phyloP scores from a whole-genome alignment of 2,113 vertebrate genomes.

The Orycteropus afer region DNA sequence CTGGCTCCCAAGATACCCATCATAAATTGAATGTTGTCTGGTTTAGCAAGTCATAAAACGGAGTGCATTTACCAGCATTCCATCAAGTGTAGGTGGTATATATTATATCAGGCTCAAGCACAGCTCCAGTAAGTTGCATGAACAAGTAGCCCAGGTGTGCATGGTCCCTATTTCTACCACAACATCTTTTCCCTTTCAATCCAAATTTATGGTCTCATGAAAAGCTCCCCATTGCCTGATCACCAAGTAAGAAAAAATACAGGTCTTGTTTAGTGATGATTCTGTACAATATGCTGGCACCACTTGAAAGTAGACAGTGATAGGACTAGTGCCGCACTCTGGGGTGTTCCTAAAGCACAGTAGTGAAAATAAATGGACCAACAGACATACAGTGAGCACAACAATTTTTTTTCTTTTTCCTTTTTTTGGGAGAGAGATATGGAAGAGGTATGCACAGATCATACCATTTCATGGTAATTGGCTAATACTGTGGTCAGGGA shows the following conservation, averaged over 20 bases:
- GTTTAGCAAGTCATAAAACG: not conserved
- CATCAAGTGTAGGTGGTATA: not conserved
- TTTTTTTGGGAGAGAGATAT: not conserved
- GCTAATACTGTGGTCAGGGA: not conserved
- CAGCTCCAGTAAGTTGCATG: not conserved
- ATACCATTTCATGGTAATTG: not conserved
- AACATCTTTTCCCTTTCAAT: not conserved
- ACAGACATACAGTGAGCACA: not conserved
- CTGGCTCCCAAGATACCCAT: not conserved
- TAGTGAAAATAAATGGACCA: not conserved
- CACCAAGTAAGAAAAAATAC: not conserved
- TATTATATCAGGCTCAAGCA: not conserved
- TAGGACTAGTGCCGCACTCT: not conserved
- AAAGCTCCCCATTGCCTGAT: not conserved
- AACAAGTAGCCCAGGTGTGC: not conserved
- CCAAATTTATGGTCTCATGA: not conserved
- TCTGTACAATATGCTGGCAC: no score
- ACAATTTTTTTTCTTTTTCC: not conserved
- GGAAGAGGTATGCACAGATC: not conserved
- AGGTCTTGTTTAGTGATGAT: not conserved
- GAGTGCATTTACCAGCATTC: not conserved
- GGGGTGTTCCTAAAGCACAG: not conserved
- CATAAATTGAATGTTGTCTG: no score
- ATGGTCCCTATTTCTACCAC: not conserved
- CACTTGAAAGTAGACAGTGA: not conserved